Evolutionary conservation across 2,888 invertebrate genomes (phyloP).

Genomic region (Epinotia nisella): DNA sequence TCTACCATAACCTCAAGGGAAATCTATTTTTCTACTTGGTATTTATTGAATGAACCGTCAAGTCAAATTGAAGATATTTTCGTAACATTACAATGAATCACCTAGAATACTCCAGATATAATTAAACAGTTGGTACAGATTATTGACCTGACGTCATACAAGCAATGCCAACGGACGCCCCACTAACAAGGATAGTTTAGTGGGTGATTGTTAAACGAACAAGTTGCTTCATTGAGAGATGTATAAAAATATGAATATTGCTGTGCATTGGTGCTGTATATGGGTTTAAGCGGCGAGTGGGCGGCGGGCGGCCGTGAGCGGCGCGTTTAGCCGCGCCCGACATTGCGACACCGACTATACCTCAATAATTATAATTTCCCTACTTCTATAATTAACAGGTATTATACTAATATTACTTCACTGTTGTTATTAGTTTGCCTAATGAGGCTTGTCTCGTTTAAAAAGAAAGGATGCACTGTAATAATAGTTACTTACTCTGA

Average conservation of each 20-base stretch:
- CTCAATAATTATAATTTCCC: constrained; percentile 63
- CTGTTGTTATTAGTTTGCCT: constrained; percentile 1
- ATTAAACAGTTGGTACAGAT: constrained; percentile 19
- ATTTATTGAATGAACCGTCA: not conserved
- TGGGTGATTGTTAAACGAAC: constrained; percentile 68
- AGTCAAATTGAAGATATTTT: not conserved
- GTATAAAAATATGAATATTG: constrained; percentile 79
- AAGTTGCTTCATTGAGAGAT: constrained; percentile 67
- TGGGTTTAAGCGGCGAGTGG: constrained; percentile 81
- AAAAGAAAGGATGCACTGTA: not conserved
- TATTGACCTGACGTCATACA: constrained; percentile 28
- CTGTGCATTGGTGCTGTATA: constrained; percentile 77
- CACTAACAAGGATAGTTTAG: constrained; percentile 43
- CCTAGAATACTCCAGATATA: constrained; percentile 5
- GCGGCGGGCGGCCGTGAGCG: constrained; percentile 81
- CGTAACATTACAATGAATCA: constrained; percentile 2
- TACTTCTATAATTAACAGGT: constrained; percentile 46
- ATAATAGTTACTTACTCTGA: not conserved
- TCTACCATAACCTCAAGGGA: not conserved
- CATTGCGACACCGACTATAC: constrained; percentile 72
- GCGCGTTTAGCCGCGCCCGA: constrained; percentile 74
- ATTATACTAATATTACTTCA: not conserved
- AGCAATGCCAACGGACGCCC: constrained; percentile 21
- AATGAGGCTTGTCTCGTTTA: not conserved
- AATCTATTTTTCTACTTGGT: not conserved